Base-by-base conservation (phyloP, 64 coral and sea anemone species). In the Montipora foliosa region DNA sequence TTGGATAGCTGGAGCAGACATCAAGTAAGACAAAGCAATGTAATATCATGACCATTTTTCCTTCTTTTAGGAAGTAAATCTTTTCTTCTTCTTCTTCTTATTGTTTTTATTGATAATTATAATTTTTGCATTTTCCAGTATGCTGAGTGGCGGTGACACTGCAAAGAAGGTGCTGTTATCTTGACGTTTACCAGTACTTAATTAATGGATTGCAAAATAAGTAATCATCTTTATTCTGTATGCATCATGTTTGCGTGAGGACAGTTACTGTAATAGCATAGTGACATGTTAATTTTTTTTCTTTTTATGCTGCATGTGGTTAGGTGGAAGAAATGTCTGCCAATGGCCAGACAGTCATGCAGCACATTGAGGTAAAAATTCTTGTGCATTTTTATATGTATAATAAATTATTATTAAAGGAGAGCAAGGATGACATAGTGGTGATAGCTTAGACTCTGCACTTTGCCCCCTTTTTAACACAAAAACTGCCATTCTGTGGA, bases 1-100 rank as follows among this genome's bases (percentile, higher is more conserved):
- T 68, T 99, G 95, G 91, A 96, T 99, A 81, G 98, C 98, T 24
- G 98, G 98, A 8, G 98, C 98, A 82, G 98, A 99, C 59, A 92
- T 99, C 77, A 99, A 94, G 98, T 99, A 91, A 84, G 93, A 44
- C 17, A 61, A 8, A 19, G 25, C 47, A 50, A 51, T 1, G 29
- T 21, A 5, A 53, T 71, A 37, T 37, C 29, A 37, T 37, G 29
- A 37, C 29, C 29, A 37, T 37, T 37, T 37, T 37, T 1, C 29
- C 29, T 37, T 37, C 29, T 37, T 1, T 37, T 37, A 37, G 29
- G 29, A 37, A 37, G 29, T 47, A 6, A n/a, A 45, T 47, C 15
- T 22, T 55, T 55, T 1, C 8, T 22, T 4, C n/a, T 6, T 8
- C 4, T 79, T 37, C 29, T 37, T 37, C 29, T 29, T 29, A 29